These are phyloP conservation scores for Diadophis punctatus DNA, from an alignment of 2,113 vertebrate species.

Conservation along the genomic window DNA sequence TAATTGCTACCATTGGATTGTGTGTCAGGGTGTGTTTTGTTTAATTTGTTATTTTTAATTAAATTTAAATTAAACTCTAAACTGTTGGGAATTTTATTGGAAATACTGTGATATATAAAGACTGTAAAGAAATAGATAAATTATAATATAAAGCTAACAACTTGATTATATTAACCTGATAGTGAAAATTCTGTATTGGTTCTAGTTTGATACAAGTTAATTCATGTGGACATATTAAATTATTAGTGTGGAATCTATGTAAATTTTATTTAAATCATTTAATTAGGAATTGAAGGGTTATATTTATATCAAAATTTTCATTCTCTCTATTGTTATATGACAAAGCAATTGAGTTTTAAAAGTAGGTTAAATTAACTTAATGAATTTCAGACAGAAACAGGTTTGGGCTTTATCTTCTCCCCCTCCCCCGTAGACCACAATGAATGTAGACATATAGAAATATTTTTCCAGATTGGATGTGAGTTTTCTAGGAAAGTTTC, in stretches of 20 bases:
- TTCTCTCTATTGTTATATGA: background rate
- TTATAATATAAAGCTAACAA: conserved; percentile 16
- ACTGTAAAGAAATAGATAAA: background rate
- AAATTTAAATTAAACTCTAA: background rate
- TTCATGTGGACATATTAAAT: conserved; percentile 37
- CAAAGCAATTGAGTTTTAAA: background rate
- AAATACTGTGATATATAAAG: background rate
- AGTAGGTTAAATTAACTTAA: background rate
- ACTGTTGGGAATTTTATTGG: background rate
- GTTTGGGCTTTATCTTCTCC: background rate
- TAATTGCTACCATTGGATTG: background rate
- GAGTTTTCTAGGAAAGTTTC: background rate
- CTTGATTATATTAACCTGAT: background rate
- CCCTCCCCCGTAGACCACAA: background rate
- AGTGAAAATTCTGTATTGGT: conserved; percentile 15
- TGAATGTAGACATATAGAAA: background rate
- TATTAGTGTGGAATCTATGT: background rate
- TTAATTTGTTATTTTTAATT: background rate
- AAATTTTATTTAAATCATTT: conserved; percentile 41
- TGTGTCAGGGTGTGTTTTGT: background rate
- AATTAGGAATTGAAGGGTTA: conserved; percentile 1
- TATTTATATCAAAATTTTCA: background rate
- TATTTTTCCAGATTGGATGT: conserved; percentile 29
- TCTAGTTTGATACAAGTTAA: background rate
- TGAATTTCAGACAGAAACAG: conserved; percentile 11